Evolutionary conservation across 2,888 invertebrate species (phyloP).

Genomic region (Tubulanus polymorphus): DNA sequence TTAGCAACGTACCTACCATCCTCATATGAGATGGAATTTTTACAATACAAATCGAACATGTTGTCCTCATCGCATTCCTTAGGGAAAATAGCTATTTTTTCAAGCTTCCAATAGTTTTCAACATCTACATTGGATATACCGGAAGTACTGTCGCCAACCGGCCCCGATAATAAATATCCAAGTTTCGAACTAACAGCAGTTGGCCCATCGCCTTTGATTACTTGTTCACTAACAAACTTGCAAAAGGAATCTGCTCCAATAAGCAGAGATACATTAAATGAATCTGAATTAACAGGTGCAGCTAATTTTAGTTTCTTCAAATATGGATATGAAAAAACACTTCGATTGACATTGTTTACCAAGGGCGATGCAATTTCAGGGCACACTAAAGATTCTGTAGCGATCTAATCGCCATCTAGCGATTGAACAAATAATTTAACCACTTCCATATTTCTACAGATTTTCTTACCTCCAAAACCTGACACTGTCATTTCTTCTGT

Average conservation of each 20-base stretch:
- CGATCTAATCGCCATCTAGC: conserved; percentile 6
- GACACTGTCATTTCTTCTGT: conserved; percentile 11
- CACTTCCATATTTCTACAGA: conserved; percentile 2
- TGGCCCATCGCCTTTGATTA: neutral
- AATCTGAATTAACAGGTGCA: conserved; percentile 11
- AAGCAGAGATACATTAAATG: conserved; percentile 8
- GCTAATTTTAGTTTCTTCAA: conserved; percentile 12
- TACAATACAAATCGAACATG: too few species aligned
- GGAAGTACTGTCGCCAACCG: too few species aligned
- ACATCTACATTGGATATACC: too few species aligned
- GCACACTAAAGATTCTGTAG: conserved; percentile 15
- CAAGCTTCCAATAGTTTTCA: too few species aligned
- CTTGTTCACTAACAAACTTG: conserved; percentile 13
- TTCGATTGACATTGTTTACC: conserved; percentile 5
- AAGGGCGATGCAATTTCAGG: conserved; percentile 17
- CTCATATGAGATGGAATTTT: neutral
- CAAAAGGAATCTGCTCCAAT: conserved; percentile 5
- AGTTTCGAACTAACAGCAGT: conserved; percentile 13
- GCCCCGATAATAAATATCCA: too few species aligned
- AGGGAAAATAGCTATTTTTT: too few species aligned
- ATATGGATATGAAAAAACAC: too few species aligned
- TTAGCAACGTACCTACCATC: neutral
- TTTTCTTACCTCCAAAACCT: conserved; percentile 13
- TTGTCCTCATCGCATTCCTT: too few species aligned
- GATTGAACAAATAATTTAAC: conserved; percentile 8